Evolutionary conservation across 2,797 vertebrate species (phyloP).

Genomic region (Cyclopterus lumpus): DNA sequence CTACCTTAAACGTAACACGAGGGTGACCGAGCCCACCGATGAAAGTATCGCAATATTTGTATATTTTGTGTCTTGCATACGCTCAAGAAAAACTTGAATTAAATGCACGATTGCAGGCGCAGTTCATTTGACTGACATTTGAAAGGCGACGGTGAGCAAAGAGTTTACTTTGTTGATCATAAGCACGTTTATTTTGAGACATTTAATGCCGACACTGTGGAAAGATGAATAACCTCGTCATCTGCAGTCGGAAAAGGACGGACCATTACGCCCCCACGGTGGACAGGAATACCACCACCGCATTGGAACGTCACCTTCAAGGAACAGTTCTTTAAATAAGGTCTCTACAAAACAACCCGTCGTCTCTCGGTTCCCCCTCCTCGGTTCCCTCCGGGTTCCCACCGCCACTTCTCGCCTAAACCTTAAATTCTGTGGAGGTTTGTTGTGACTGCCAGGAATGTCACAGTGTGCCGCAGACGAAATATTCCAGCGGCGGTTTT

Average conservation of each 20-base stretch:
- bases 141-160: neutral
- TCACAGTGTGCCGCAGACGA: slow-evolving; percentile 55
- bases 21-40: too few species aligned
- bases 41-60: too few species aligned
- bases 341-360: neutral
- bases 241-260: neutral
- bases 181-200: neutral
- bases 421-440: slow-evolving; percentile 62
- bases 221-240: neutral
- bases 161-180: neutral
- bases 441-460: slow-evolving; percentile 67
- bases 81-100: too few species aligned
- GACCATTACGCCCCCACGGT: too few species aligned
- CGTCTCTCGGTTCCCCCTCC: too few species aligned
- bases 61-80: too few species aligned
- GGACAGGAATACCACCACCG: too few species aligned
- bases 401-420: slow-evolving; percentile 44
- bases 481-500: slow-evolving; percentile 38
- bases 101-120: too few species aligned
- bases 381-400: neutral
- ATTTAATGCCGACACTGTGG: too few species aligned
- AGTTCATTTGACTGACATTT: too few species aligned
- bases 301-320: neutral
- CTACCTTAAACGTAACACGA: too few species aligned
- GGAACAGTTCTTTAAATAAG: neutral